phyloP scores from a whole-genome alignment of 2,888 invertebrate species.

The Cephus nigrinus region DNA sequence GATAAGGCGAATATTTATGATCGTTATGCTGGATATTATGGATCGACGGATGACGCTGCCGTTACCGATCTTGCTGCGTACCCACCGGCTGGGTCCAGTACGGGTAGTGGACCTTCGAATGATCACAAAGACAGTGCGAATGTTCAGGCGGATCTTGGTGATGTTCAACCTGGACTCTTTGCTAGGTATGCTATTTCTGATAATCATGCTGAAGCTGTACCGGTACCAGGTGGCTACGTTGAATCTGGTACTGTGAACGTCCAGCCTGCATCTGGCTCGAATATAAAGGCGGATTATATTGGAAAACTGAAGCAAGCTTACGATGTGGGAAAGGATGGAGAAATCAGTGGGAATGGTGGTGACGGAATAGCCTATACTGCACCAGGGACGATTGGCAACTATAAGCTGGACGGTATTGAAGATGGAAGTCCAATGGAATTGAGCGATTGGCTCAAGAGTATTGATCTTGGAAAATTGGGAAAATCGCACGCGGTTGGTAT shows the following conservation, averaged over 20 bases:
- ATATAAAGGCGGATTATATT: neutral
- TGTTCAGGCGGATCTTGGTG: neutral
- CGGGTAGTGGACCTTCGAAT: neutral
- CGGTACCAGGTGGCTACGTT: neutral
- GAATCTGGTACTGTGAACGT: neutral
- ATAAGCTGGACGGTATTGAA: neutral
- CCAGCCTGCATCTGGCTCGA: neutral
- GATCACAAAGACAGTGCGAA: neutral
- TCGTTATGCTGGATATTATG: neutral
- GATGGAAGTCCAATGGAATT: neutral
- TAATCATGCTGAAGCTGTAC: neutral
- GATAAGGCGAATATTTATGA: neutral
- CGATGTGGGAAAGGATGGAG: neutral
- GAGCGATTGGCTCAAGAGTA: neutral
- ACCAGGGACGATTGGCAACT: neutral
- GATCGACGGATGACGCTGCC: neutral
- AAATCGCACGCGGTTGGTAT: neutral
- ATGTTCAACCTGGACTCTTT: neutral
- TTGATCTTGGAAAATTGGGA: neutral
- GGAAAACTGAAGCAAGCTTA: conserved; percentile 1
- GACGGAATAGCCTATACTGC: neutral
- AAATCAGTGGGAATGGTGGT: neutral
- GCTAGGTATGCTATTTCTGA: neutral
- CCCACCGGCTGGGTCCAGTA: too few relatives aligned
- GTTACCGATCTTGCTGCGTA: neutral